These are phyloP conservation scores for Apistogramma diplotaenia DNA, from an alignment of 2,113 vertebrate genomes.

Conservation along the genomic window DNA sequence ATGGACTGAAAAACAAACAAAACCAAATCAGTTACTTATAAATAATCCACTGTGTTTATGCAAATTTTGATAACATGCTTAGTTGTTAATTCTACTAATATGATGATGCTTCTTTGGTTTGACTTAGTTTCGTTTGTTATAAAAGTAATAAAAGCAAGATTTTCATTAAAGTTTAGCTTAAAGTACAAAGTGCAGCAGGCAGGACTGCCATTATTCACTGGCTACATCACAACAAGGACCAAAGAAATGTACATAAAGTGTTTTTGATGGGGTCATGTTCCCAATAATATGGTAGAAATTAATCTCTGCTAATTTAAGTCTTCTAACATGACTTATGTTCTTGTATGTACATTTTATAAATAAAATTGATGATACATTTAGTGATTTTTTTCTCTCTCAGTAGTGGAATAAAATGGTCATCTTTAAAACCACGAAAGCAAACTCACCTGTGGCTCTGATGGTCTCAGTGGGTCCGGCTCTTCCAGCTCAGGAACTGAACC, in stretches of 20 bases:
- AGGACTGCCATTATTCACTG: background rate
- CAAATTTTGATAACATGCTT: background rate
- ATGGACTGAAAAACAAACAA: conserved; percentile 64
- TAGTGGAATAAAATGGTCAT: background rate
- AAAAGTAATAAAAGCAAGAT: background rate
- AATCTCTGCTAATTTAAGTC: background rate
- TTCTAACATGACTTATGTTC: background rate
- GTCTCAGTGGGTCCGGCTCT: conserved; percentile 79
- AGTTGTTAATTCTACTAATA: background rate
- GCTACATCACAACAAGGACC: background rate
- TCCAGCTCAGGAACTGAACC: conserved; percentile 87
- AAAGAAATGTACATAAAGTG: no score
- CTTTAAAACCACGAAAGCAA: background rate
- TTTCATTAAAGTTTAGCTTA: background rate
- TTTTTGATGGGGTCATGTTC: no score
- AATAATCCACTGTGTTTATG: background rate
- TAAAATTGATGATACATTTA: background rate
- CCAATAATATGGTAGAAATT: background rate
- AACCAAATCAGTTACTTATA: background rate
- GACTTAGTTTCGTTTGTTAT: background rate
- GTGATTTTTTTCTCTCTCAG: background rate
- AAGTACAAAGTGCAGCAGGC: background rate
- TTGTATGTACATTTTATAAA: background rate
- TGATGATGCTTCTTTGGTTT: background rate
- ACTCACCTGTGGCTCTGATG: conserved; percentile 80